Conservation (phyloP, 2,113 vertebrate genomes). For the Colinus virginianus region DNA sequence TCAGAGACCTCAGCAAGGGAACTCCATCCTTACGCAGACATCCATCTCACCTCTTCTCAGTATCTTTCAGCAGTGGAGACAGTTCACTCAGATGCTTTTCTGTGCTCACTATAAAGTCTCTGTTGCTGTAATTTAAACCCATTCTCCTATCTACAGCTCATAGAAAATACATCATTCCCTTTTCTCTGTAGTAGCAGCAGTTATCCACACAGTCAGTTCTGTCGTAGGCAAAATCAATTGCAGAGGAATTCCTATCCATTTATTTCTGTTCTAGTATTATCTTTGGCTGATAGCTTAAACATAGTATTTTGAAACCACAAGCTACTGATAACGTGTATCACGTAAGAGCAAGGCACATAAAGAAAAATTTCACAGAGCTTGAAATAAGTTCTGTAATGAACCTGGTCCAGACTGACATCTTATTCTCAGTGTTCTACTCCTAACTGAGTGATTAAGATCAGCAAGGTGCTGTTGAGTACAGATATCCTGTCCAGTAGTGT, state of each 20-base stretch:
- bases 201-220: not conserved
- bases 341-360: not conserved
- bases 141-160: not conserved
- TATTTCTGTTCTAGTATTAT: not conserved
- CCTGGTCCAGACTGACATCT: fast-evolving
- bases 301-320: not conserved
- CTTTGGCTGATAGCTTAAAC: not conserved
- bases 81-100: not conserved
- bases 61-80: not conserved
- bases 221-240: not conserved
- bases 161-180: not conserved
- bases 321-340: not conserved
- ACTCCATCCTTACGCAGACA: not conserved
- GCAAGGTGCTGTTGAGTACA: not conserved
- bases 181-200: not conserved
- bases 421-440: not conserved
- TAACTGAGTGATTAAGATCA: not conserved
- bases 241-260: not conserved
- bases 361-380: too few species aligned
- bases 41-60: not conserved
- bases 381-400: not conserved
- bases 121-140: not conserved
- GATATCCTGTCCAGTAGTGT: not conserved
- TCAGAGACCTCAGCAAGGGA: not conserved
- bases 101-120: not conserved